Base-by-base conservation (phyloP, 2,888 invertebrate species). In the Hydrotaea diabolus region DNA sequence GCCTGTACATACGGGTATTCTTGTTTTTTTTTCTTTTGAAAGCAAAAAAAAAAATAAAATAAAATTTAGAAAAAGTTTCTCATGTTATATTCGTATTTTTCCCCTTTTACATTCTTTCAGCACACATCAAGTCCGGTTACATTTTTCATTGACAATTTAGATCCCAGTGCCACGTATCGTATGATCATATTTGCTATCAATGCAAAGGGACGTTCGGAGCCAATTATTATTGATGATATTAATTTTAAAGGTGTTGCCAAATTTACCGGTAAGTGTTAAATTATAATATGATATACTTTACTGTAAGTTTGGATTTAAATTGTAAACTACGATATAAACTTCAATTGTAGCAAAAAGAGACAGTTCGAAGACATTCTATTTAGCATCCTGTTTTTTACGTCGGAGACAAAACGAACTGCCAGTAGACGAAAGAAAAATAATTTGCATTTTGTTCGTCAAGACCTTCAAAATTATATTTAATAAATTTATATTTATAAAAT, bases 181-280 rank as follows among this genome's bases (percentile, higher is more conserved):
- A 95, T 97, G 88, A 96, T 96, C 90, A 93, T 98, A 87, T 97
- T 96, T 90, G 97, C 97, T 3, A 95, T 96, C 89, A 98, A 98
- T 92, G 96, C 96, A 73, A 98, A 97, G 91, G 98, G 98, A 66
- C 93, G 96, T 81, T 97, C 97, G 89, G 97, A 97, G 87, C 96
- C 97, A 43, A 94, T 96, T 76, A 94, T 96, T 79, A 95, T 97
- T 85, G 97, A 97, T 91, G 96, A 96, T 55, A 96, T 97, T 88
- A 96, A 96, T 11, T 94, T 97, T 90, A 96, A 96, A 90, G 97
- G 97, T 87, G 97, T 96, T 88, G 97, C 97, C 79, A 97, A 97
- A 93, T 96, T 95, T 91, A 96, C 97, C 92, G 96, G 97, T 97
- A 91, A 94, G 93, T 92, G n/a, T n/a, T n/a, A n/a, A n/a, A n/a